These are phyloP conservation scores for Noctua comes DNA, from an alignment of 2,888 invertebrate genomes.

Conservation along the genomic window DNA sequence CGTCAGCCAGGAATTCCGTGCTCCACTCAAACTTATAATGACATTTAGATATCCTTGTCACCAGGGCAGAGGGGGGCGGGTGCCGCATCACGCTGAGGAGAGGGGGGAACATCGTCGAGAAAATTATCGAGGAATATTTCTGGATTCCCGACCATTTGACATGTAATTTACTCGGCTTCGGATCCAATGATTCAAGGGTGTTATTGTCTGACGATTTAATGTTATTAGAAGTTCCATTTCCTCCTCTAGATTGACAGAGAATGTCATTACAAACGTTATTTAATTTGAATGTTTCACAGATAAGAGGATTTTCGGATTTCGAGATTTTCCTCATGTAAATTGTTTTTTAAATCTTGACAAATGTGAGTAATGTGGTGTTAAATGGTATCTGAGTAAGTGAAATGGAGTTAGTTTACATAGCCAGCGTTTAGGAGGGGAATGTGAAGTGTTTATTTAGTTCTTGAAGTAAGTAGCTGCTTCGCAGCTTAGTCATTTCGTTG, in stretches of 20 bases:
- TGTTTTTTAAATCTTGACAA: slow-evolving; percentile 77
- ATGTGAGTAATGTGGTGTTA: slow-evolving; percentile 65
- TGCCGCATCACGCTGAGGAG: slow-evolving; percentile 71
- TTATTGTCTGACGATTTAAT: slow-evolving; percentile 84
- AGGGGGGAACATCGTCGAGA: slow-evolving; percentile 54
- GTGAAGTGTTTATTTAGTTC: slow-evolving; percentile 36
- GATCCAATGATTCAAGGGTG: slow-evolving; percentile 81
- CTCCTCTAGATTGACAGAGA: slow-evolving; percentile 73
- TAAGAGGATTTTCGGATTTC: slow-evolving; percentile 72
- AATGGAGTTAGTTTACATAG: slow-evolving; percentile 30
- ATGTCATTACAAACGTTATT: slow-evolving; percentile 77
- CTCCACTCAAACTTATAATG: slow-evolving; percentile 88
- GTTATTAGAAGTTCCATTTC: slow-evolving; percentile 76
- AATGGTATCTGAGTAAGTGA: slow-evolving; percentile 55
- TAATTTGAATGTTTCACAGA: slow-evolving; percentile 81
- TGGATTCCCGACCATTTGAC: slow-evolving; percentile 86
- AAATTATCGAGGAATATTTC: slow-evolving; percentile 81
- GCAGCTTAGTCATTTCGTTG: slow-evolving; percentile 54
- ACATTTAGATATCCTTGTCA: slow-evolving; percentile 89
- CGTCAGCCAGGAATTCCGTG: slow-evolving; percentile 78
- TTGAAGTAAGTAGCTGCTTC: slow-evolving; percentile 46
- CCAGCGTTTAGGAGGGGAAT: slow-evolving; percentile 27
- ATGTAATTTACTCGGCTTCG: slow-evolving; percentile 84
- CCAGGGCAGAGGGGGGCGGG: slow-evolving; percentile 65
- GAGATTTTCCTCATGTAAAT: slow-evolving; percentile 69